These are phyloP conservation scores for Drosophila ohnishii DNA, from an alignment of 1,140 invertebrate species.

Conservation along the genomic window DNA sequence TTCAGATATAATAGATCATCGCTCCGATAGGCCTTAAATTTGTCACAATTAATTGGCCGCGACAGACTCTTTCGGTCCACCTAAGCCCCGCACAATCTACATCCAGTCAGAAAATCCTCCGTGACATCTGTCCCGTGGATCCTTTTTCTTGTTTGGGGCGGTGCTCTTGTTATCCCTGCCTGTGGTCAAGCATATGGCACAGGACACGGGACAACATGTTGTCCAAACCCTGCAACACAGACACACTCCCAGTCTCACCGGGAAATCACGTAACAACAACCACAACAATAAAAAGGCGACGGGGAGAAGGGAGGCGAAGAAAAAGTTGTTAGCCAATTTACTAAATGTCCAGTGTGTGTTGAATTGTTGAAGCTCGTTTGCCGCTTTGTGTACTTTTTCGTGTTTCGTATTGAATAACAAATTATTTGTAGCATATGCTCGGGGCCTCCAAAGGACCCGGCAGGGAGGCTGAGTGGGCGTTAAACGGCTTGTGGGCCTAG, in stretches of 20 bases:
- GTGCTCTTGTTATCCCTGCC: conserved; percentile 27
- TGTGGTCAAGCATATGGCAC: conserved; percentile 66
- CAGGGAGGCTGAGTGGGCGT: conserved; percentile 32
- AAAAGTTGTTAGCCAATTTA: conserved; percentile 79
- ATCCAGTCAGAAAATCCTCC: conserved; percentile 11
- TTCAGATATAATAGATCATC: background rate
- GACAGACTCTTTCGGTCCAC: conserved; percentile 11
- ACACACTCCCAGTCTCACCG: conserved; percentile 5
- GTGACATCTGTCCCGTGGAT: conserved; percentile 34
- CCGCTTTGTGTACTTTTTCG: conserved; percentile 75
- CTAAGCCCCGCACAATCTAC: conserved; percentile 9
- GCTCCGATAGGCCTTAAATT: conserved; percentile 6
- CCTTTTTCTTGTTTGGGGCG: conserved; percentile 26
- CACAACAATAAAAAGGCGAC: conserved; percentile 22
- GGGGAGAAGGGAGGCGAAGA: conserved; percentile 32
- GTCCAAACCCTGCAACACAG: conserved; percentile 15
- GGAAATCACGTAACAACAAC: conserved; percentile 55
- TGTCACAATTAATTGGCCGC: conserved; percentile 11
- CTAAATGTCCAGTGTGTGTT: conserved; percentile 67
- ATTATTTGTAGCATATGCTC: conserved; percentile 75
- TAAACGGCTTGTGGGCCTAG: conserved; percentile 47
- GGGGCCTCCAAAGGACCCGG: conserved; percentile 22
- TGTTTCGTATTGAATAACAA: conserved; percentile 79
- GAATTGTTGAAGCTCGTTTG: conserved; percentile 64
- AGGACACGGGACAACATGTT: conserved; percentile 51